A percentile compares a stretch with the other conserved stretches of the same genome.
phyloP scores from a whole-genome alignment of 2,888 invertebrate genomes.

The Drosophila parthenogenetica region DNA sequence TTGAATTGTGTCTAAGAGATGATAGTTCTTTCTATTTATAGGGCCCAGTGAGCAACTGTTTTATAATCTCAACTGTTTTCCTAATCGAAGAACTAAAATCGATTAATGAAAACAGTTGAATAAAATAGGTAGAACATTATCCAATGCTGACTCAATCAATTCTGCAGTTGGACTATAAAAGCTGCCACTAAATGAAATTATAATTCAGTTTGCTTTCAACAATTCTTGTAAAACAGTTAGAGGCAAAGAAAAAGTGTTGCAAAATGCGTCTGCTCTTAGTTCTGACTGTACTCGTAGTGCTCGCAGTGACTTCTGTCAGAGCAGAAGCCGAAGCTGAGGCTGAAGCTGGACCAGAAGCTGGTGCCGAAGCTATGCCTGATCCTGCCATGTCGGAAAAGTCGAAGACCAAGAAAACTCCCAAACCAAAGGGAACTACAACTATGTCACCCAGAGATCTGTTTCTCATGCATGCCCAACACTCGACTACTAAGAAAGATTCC shows the following conservation, averaged over 20 bases:
- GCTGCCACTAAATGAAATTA: conserved; percentile 1
- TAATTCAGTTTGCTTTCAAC: conserved; percentile 33
- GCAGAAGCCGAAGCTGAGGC: not conserved
- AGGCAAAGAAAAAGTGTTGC: not conserved
- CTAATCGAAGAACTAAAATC: not conserved
- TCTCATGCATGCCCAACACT: conserved; percentile 33
- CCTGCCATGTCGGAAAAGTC: not conserved
- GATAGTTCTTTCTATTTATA: conserved; percentile 31
- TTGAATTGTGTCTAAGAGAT: conserved; percentile 24
- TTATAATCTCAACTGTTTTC: not conserved
- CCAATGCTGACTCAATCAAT: conserved; percentile 29
- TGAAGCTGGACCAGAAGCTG: not conserved
- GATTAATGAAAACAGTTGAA: conserved; percentile 44
- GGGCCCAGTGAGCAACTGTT: conserved; percentile 6
- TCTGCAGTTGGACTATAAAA: conserved; percentile 34
- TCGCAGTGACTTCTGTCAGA: conserved; percentile 1
- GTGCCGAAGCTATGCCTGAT: not conserved
- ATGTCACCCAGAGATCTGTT: conserved; percentile 48
- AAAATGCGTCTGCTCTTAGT: conserved; percentile 37
- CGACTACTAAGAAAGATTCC: not conserved
- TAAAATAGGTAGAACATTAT: not conserved
- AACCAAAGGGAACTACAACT: conserved; percentile 11
- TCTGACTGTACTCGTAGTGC: conserved; percentile 7
- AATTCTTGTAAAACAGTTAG: conserved; percentile 10
- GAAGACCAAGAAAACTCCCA: conserved; percentile 1